Evolutionary conservation across 2,888 invertebrate genomes (phyloP).

Genomic region (Caenorhabditis virilis): DNA sequence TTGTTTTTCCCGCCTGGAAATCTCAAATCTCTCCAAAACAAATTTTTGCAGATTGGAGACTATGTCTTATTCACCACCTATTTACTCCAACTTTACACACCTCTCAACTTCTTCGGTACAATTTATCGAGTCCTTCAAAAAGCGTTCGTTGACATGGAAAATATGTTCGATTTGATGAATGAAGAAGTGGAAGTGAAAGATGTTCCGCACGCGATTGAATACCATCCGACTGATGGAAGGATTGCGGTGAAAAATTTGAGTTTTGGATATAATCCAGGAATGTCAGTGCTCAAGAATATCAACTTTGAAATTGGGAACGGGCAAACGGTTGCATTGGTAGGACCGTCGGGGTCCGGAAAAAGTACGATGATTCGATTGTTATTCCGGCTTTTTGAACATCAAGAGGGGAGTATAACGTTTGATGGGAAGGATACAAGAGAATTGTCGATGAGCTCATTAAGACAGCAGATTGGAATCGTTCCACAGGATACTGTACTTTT

Average conservation of each 20-base stretch:
- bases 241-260: constrained; percentile 88
- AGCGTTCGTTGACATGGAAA: constrained; percentile 98
- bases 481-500: constrained; percentile 71
- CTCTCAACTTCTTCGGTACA: constrained; percentile 96
- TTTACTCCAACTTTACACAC: constrained; percentile 83
- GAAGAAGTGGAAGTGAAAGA: constrained; percentile 83
- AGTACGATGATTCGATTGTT: constrained; percentile 72
- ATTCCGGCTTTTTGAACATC: constrained; percentile 72
- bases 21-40: neutral
- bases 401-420: constrained; percentile 53
- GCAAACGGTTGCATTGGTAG: constrained; percentile 77
- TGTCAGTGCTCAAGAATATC: constrained; percentile 55
- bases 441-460: constrained; percentile 70
- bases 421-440: constrained; percentile 53
- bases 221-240: constrained; percentile 75
- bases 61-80: constrained; percentile 94
- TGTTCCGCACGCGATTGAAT: constrained; percentile 79
- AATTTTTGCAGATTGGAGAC: constrained; percentile 78
- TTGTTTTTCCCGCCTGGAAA: neutral
- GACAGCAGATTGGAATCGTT: constrained; percentile 72
- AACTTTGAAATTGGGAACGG: constrained; percentile 78
- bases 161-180: constrained; percentile 92
- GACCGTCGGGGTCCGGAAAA: constrained; percentile 71
- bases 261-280: constrained; percentile 84
- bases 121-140: constrained; percentile 94